phyloP scores from a whole-genome alignment of 2,113 vertebrate species.

The Blennius ocellaris region DNA sequence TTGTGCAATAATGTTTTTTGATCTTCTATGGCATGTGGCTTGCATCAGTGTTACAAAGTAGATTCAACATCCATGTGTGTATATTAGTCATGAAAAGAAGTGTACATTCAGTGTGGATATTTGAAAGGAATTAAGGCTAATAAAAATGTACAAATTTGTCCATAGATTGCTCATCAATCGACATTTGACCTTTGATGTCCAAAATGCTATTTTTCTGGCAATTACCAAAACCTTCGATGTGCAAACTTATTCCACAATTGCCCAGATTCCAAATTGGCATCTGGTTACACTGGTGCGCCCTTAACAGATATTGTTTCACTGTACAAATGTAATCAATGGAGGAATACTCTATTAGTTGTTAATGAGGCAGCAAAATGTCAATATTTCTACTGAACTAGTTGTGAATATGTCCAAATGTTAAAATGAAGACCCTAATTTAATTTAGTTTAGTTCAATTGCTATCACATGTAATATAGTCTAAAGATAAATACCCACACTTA shows the following conservation, averaged over 20 bases:
- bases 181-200: constrained; percentile 10
- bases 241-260: neutral
- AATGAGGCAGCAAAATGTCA: too few species aligned
- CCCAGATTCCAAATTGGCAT: neutral
- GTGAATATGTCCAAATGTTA: too few species aligned
- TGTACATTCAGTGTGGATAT: constrained; percentile 45
- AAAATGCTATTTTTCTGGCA: neutral
- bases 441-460: too few species aligned
- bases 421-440: too few species aligned
- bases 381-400: too few species aligned
- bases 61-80: constrained; percentile 18
- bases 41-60: constrained; percentile 55
- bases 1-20: constrained; percentile 65
- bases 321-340: too few species aligned
- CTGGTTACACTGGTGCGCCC: too few species aligned
- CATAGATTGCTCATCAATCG: neutral
- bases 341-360: too few species aligned
- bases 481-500: neutral
- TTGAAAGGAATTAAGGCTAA: constrained; percentile 65
- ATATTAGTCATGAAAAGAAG: too few species aligned
- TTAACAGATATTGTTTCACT: too few species aligned
- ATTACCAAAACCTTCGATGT: too few species aligned
- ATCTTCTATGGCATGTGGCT: constrained; percentile 66
- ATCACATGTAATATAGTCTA: neutral
- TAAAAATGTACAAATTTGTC: constrained; percentile 70